Base-by-base conservation (phyloP, 2,888 invertebrate species). In the Drosophila vallismaia region DNA sequence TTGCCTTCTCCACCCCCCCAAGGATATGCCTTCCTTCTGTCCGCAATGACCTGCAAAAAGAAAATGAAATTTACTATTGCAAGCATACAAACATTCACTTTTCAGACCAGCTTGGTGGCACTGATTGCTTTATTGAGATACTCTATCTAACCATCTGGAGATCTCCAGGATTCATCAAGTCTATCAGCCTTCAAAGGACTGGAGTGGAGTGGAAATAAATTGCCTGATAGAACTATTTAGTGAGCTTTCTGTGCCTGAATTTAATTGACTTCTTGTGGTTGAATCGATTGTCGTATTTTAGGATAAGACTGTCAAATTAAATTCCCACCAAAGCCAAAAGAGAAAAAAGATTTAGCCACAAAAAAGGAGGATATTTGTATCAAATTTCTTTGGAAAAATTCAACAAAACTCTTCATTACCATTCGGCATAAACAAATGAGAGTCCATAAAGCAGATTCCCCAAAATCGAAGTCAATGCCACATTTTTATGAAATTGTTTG, bases 401-500 rank as follows among this genome's bases (percentile, higher is more conserved):
- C 6, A 33, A 14, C 60, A 64, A 76, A 42, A 42, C 40, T 19
- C 40, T 42, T 77, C 71, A 77, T 81, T 85, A 82, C 72, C 78
- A 69, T 53, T 58, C 58, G 48, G 40, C 58, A 58, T 58, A 58
- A 62, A 62, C 59, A 62, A 62, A 62, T 58, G 76, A 60, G 74
- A 67, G 58, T 60, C 67, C 79, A 77, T 71, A 71, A 81, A 70
- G 66, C 73, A 44, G 55, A 45, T 45, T 24, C 12, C 28, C 31
- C 64, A 19, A 54, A 75, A 84, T 71, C 75, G 68, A 76, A 81
- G 71, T 54, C 75, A 38, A 48, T 44, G 59, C 63, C 69, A 63
- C 70, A 77, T 71, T 83, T 81, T 75, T 76, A 82, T 78, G 62
- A 86, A 85, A 85, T 82, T 76, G 74, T 76, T 78, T 68, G 59